Evolutionary conservation across 2,797 vertebrate species (phyloP).

Genomic region (Acipenser oxyrinchus): DNA sequence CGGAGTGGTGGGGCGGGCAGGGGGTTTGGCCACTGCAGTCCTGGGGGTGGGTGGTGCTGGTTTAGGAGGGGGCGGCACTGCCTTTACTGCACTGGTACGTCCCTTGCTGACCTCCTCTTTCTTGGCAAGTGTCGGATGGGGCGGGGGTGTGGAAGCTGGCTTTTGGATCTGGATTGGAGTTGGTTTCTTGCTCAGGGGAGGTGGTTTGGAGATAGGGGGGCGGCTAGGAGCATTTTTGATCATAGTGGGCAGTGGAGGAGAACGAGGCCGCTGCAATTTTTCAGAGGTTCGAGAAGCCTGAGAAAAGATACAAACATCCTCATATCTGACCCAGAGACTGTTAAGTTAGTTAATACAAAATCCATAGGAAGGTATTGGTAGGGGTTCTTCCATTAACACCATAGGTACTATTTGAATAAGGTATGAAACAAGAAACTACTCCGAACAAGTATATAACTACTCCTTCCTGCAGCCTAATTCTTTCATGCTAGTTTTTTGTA

Average conservation of each 20-base stretch:
- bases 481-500: no score
- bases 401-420: no score
- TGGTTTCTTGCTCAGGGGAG: conserved; percentile 43
- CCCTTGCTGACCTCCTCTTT: conserved; percentile 8
- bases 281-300: no score
- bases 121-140: conserved; percentile 45
- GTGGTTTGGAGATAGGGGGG: conserved; percentile 51
- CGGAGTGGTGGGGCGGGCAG: conserved; percentile 20
- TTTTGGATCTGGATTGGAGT: conserved; percentile 41
- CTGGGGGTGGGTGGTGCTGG: conserved; percentile 15
- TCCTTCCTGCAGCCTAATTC: no score
- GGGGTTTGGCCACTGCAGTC: conserved; percentile 39
- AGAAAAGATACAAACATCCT: no score
- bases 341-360: conserved; percentile 22
- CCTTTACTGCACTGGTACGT: conserved; percentile 45
- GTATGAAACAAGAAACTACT: no score
- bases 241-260: conserved; percentile 61
- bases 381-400: no score
- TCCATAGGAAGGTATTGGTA: no score
- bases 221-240: conserved; percentile 76
- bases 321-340: no score
- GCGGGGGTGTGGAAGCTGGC: conserved; percentile 50
- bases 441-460: no score
- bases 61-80: conserved; percentile 39
- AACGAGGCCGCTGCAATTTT: no score